Conservation (phyloP, 2,113 vertebrate genomes). For the Solenodon paradoxus region DNA sequence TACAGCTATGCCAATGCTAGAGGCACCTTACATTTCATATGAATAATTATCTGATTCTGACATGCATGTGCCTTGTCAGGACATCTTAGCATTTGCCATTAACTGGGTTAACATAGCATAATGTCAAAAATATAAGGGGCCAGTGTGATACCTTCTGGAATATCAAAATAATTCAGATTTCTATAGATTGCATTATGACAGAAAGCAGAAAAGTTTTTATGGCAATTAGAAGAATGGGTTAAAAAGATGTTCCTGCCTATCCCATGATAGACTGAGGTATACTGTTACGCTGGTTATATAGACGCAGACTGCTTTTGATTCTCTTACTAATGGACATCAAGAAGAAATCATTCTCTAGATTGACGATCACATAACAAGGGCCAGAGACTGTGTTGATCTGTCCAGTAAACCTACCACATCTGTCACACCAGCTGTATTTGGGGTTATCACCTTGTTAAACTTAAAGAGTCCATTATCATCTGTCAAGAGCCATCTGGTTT, state of each 20-base stretch:
- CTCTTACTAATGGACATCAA: neutral
- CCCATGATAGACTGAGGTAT: too few species aligned
- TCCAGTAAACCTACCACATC: neutral
- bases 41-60: neutral
- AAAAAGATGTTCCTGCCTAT: too few species aligned
- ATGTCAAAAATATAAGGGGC: neutral
- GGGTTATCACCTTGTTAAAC: neutral
- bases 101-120: neutral
- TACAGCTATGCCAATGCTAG: too few species aligned
- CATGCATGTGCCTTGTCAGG: neutral
- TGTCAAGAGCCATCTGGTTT: neutral
- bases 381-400: neutral
- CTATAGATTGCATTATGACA: neutral
- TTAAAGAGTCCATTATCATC: neutral
- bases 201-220: neutral
- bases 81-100: neutral
- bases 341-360: neutral
- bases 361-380: neutral
- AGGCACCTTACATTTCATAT: neutral
- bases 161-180: neutral
- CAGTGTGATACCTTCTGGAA: neutral
- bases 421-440: neutral
- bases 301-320: neutral
- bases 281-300: neutral
- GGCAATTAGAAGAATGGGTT: too few species aligned